Evolutionary conservation across 2,113 vertebrate genomes (phyloP), one percentile per base, ranked within the genome.

Genomic region (Dinomys branickii): DNA sequence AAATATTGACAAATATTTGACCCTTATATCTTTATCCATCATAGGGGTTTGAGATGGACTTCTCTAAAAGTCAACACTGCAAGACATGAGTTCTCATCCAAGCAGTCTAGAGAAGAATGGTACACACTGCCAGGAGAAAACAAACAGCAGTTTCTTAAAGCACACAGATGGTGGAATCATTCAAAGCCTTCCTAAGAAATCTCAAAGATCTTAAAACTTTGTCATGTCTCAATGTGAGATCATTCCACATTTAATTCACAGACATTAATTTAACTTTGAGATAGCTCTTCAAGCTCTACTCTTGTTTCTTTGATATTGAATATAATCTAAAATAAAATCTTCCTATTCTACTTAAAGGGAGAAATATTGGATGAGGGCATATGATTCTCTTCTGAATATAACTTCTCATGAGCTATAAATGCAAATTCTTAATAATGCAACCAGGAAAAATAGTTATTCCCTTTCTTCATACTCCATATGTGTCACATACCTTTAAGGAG

Each of bases 1-100:
- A 91, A 84, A 84, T 16, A 88, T 59, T 4, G 85, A 61, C 16
- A 88, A 52, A 78, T 88, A 88, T 71, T 84, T 78, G 67, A 88
- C 30, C 30, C 16, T 47, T 52, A 54, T 14, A 47, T 73, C 33
- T 77, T 94, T 63, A 26, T 88, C 50, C 71, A 3, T 19, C 44
- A 89, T 33, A 30, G 41, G 24, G 30, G 71, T 47, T 61, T 88
- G 52, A 83, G 41, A 84, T 56, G 61, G 54, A 13, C 19, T 71
- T 80, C 75, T 56, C 61, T 38, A 91, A 63, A 63, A 63, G 56
- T 77, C 65, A 84, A 84, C 28, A 59, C 16, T 61, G 54, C 67
- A 14, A 1, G 26, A 22, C 41, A 85, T 85, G 61, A 38, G 63
- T 73, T 71, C 33, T 89, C 54, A 80, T 88, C 1, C 26, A 84